A percentile compares a stretch with the other conserved stretches of the same genome.
Conservation (phyloP, 2,888 invertebrate genomes). For the Drosophila rellima region DNA sequence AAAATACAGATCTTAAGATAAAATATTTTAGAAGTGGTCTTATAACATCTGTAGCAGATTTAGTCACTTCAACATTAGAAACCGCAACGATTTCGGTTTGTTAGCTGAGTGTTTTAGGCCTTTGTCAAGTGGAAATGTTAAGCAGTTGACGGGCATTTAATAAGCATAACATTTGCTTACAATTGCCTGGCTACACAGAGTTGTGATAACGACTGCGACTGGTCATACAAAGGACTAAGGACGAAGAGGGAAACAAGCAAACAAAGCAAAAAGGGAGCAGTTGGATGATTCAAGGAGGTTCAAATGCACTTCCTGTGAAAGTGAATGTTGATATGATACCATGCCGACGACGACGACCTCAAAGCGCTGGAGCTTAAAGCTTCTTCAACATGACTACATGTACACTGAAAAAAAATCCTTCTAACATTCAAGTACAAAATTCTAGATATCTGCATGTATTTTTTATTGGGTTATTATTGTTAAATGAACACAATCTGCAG, state of each 20-base stretch:
- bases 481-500: too few species aligned
- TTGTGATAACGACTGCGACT: slow-evolving; percentile 50
- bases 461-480: too few species aligned
- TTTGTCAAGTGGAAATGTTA: slow-evolving; percentile 49
- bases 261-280: slow-evolving; percentile 31
- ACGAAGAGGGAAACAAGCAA: slow-evolving; percentile 22
- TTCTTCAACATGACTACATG: slow-evolving; percentile 51
- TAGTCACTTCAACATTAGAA: not conserved
- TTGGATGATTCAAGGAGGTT: not conserved
- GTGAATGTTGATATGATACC: slow-evolving; percentile 8
- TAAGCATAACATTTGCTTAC: slow-evolving; percentile 70
- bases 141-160: slow-evolving; percentile 61
- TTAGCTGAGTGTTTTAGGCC: not conserved
- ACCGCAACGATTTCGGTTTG: not conserved
- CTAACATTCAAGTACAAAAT: too few species aligned
- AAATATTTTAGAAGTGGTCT: too few species aligned
- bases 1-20: too few species aligned
- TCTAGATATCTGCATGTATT: too few species aligned
- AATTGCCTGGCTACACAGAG: slow-evolving; percentile 15
- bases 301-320: slow-evolving; percentile 62
- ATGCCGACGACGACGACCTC: slow-evolving; percentile 6
- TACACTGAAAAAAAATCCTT: too few species aligned
- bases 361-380: slow-evolving; percentile 53
- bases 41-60: not conserved
- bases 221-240: slow-evolving; percentile 21